These are phyloP conservation scores for Hypomecis punctinalis DNA, from an alignment of 2,888 invertebrate species.

Conservation along the genomic window DNA sequence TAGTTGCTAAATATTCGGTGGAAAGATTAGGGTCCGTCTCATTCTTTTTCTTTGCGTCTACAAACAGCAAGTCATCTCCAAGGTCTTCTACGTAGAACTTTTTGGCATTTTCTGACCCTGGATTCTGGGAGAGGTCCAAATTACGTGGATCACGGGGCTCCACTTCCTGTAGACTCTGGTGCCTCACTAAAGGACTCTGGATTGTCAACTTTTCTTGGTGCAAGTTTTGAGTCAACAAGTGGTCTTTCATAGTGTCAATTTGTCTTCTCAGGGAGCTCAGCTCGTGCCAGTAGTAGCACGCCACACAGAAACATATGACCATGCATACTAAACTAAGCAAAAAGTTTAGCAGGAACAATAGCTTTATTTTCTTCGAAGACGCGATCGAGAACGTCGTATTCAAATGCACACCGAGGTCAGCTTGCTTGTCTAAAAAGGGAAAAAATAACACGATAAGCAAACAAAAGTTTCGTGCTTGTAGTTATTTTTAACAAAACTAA, in stretches of 20 bases:
- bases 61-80: constrained; percentile 72
- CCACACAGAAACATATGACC: constrained; percentile 70
- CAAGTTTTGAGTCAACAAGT: constrained; percentile 63
- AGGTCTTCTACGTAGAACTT: constrained; percentile 72
- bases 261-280: constrained; percentile 72
- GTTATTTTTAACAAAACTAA: background rate
- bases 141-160: constrained; percentile 53
- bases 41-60: constrained; percentile 73
- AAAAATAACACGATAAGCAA: constrained; percentile 45
- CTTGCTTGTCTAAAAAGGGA: constrained; percentile 70
- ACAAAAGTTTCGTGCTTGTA: background rate
- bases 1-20: constrained; percentile 46
- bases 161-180: constrained; percentile 46
- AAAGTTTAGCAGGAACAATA: constrained; percentile 76
- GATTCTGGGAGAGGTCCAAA: constrained; percentile 50
- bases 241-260: constrained; percentile 69
- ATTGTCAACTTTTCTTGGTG: constrained; percentile 58
- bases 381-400: constrained; percentile 79
- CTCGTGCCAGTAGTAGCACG: constrained; percentile 79
- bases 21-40: constrained; percentile 48
- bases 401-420: constrained; percentile 78
- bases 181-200: constrained; percentile 62
- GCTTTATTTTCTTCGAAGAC: constrained; percentile 81
- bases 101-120: constrained; percentile 55
- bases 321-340: constrained; percentile 73